Conservation (phyloP, 2,113 vertebrate genomes). For the Neopipo cinnamomea region DNA sequence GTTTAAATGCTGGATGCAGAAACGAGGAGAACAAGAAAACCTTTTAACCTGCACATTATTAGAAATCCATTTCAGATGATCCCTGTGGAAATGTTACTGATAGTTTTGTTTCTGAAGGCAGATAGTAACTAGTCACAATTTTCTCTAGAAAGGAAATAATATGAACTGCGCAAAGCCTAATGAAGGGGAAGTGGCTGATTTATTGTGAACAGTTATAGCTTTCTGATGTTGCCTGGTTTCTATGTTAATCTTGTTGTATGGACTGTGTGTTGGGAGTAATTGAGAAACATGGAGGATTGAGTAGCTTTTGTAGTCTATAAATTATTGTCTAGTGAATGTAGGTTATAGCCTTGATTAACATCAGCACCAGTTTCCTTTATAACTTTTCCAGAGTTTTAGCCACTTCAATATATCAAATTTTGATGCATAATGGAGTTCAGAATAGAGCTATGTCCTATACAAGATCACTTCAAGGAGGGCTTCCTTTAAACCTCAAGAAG, state of each 20-base stretch:
- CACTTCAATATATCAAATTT: not conserved
- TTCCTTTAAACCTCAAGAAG: not conserved
- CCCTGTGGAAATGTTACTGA: not conserved
- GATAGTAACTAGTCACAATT: conserved; percentile 15
- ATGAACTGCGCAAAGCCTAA: not conserved
- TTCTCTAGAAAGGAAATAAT: conserved; percentile 23
- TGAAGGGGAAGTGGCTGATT: not conserved
- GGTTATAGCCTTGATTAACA: not conserved
- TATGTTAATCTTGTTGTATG: not conserved
- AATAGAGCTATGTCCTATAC: not conserved
- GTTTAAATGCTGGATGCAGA: not conserved
- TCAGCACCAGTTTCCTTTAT: not conserved
- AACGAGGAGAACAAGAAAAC: conserved; percentile 24
- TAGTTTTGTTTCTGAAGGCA: not conserved
- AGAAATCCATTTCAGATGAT: conserved; percentile 44
- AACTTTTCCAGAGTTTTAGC: not conserved
- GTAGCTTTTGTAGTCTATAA: not conserved
- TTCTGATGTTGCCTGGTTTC: not conserved
- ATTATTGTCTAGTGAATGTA: not conserved
- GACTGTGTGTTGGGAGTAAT: not conserved
- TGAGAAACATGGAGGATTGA: not conserved
- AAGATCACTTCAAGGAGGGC: not conserved
- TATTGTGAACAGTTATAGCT: not conserved
- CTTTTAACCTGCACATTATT: not conserved
- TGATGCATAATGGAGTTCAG: not conserved